phyloP scores from a whole-genome alignment of 2,113 vertebrate species.

The Eudorcas thomsonii region DNA sequence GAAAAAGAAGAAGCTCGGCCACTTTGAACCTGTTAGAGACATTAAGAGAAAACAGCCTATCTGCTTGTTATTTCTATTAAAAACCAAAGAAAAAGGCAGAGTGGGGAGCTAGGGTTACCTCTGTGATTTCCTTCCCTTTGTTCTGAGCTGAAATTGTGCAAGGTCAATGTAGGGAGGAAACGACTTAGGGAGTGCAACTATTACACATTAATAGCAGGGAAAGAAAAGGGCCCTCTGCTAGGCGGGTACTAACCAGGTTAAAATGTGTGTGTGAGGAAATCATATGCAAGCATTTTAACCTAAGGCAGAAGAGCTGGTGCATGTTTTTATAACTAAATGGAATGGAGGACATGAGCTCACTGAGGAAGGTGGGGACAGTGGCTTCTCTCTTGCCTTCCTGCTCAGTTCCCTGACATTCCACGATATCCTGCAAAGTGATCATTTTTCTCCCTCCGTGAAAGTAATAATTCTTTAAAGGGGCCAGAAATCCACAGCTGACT shows the following conservation, averaged over 20 bases:
- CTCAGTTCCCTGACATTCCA: background rate
- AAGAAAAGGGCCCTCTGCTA: background rate
- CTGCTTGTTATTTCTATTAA: background rate
- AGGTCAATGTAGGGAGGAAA: background rate
- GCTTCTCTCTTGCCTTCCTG: background rate
- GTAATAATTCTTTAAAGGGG: conserved; percentile 23
- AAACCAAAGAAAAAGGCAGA: background rate
- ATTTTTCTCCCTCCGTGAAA: background rate
- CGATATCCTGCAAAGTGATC: background rate
- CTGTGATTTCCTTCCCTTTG: conserved; percentile 25
- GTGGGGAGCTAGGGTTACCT: background rate
- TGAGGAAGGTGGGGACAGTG: background rate
- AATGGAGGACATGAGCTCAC: background rate
- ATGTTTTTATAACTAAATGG: background rate
- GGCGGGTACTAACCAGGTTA: background rate
- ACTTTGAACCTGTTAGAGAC: background rate
- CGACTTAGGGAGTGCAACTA: background rate
- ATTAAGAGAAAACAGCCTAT: background rate
- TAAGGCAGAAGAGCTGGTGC: background rate
- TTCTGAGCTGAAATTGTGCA: background rate
- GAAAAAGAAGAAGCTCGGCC: background rate
- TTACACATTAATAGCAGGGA: background rate
- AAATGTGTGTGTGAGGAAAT: background rate
- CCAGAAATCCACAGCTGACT: background rate
- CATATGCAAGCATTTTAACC: background rate